phyloP scores from a whole-genome alignment of 2,113 vertebrate genomes.

The Ceyx cyanopectus region DNA sequence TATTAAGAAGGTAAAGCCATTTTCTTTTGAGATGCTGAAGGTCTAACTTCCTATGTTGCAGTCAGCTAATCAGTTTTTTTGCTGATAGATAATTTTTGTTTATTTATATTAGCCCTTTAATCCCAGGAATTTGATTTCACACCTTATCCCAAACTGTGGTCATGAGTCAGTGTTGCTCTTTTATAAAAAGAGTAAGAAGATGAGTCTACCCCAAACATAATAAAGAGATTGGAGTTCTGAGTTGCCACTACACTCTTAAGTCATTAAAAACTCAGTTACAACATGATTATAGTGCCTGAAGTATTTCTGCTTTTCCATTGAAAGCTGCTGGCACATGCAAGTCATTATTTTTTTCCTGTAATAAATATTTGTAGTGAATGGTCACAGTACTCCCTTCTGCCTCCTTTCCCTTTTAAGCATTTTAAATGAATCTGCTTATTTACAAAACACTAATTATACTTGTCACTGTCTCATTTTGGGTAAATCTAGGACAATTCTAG shows the following conservation, averaged over 20 bases:
- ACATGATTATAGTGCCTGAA: neutral
- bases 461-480: slow-evolving; percentile 16
- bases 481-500: neutral
- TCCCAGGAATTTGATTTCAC: neutral
- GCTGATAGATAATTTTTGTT: neutral
- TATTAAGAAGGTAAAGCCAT: slow-evolving; percentile 88
- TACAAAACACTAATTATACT: neutral
- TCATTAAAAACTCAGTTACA: neutral
- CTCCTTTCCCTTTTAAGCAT: neutral
- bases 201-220: neutral
- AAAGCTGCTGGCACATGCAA: neutral
- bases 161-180: neutral
- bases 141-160: neutral
- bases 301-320: neutral
- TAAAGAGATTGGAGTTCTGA: neutral
- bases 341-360: neutral
- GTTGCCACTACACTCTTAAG: neutral
- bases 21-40: neutral
- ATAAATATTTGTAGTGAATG: neutral
- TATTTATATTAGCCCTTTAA: neutral
- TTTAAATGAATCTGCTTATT: slow-evolving; percentile 4
- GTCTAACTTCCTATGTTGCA: neutral
- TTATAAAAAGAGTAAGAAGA: neutral
- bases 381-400: neutral
- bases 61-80: neutral